Evolutionary conservation across 2,113 vertebrate genomes (phyloP).

Genomic region (Trogon melanurus): DNA sequence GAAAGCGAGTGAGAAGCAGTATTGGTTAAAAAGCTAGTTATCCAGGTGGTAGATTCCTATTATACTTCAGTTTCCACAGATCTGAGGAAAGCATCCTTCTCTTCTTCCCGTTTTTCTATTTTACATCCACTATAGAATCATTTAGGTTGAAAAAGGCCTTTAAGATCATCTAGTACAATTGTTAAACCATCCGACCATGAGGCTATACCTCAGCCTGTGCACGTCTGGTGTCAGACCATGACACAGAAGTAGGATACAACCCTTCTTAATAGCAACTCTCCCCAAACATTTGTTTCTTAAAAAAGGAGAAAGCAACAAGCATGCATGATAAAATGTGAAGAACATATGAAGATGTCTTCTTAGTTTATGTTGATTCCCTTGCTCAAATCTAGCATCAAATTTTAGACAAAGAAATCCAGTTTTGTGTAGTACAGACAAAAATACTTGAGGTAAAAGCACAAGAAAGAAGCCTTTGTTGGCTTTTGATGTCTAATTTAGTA

Average conservation of each 20-base stretch:
- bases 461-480: neutral
- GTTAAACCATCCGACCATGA: no score
- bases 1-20: neutral
- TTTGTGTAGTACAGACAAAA: neutral
- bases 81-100: accelerated
- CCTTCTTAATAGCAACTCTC: neutral
- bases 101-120: neutral
- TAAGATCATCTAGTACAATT: no score
- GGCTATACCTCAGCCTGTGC: accelerated
- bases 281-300: neutral
- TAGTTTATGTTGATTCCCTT: neutral
- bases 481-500: neutral
- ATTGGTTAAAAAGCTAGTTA: neutral
- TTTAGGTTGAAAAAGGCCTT: no score
- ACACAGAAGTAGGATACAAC: neutral
- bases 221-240: neutral
- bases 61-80: neutral
- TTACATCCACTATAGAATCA: neutral
- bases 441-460: neutral
- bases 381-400: neutral
- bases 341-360: neutral
- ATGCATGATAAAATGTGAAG: neutral
- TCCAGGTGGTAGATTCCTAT: neutral
- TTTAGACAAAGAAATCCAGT: neutral
- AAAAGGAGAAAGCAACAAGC: neutral